Conservation (phyloP, 2,797 vertebrate species). For the Ispidina lecontei region DNA sequence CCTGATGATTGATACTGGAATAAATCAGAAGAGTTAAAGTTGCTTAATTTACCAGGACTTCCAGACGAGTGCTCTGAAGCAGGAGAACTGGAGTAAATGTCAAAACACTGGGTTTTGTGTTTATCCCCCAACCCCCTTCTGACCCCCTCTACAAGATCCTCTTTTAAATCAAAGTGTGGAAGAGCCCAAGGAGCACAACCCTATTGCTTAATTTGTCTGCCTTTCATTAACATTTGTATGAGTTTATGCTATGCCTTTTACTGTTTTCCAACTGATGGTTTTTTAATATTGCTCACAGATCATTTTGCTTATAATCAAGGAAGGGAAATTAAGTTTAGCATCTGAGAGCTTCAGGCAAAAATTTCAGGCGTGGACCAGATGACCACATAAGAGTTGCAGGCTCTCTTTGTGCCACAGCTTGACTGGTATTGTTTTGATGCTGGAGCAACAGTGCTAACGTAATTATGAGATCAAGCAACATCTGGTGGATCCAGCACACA, state of each 20-base stretch:
- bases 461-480: constrained; percentile 87
- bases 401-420: constrained; percentile 35
- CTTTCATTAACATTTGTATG: constrained; percentile 48
- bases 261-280: constrained; percentile 44
- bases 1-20: neutral
- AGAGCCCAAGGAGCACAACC: neutral
- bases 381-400: constrained; percentile 16
- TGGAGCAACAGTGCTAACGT: constrained; percentile 72
- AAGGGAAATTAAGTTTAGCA: constrained; percentile 35
- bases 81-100: neutral
- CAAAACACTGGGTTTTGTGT: neutral
- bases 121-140: neutral
- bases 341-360: constrained; percentile 21
- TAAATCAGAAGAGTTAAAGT: neutral
- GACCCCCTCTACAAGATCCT: neutral
- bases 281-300: constrained; percentile 43
- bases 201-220: constrained; percentile 21
- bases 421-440: constrained; percentile 75
- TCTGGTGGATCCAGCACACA: constrained; percentile 83
- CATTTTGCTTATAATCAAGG: constrained; percentile 58
- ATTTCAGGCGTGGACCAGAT: constrained; percentile 37
- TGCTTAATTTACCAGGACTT: neutral
- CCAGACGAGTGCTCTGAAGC: neutral
- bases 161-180: neutral
- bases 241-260: constrained; percentile 30